Percentiles rank a stretch among this genome's conserved stretches.
These are phyloP conservation scores for Notolepis coatsorum DNA, from an alignment of 2,797 vertebrate genomes.

Conservation along the genomic window DNA sequence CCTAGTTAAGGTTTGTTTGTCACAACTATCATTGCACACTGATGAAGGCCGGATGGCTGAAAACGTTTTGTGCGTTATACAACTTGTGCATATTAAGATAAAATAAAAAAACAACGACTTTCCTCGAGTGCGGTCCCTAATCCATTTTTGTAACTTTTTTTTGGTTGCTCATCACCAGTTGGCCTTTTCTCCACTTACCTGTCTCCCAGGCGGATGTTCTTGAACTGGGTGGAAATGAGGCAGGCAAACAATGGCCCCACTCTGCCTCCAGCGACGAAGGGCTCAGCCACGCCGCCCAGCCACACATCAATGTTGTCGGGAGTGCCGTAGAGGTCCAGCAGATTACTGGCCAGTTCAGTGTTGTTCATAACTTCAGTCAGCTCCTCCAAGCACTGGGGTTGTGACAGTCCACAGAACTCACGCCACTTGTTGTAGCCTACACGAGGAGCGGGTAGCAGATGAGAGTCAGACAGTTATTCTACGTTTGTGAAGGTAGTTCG, in stretches of 20 bases:
- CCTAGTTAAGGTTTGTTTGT: no score
- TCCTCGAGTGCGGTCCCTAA: no score
- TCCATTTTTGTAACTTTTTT: no score
- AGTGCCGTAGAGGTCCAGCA: constrained; percentile 83
- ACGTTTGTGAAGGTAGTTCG: neutral
- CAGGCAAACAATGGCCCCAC: constrained; percentile 90
- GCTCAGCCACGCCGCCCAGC: constrained; percentile 86
- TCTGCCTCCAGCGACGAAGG: constrained; percentile 79
- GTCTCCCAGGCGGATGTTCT: constrained; percentile 85
- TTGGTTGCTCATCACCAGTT: no score
- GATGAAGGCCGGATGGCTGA: no score
- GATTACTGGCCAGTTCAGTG: constrained; percentile 60
- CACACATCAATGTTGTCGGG: constrained; percentile 89
- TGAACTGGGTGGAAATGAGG: constrained; percentile 87
- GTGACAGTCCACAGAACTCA: constrained; percentile 84
- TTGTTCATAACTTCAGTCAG: constrained; percentile 79
- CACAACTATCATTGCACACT: no score
- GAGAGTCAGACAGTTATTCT: neutral
- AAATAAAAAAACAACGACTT: no score
- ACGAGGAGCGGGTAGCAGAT: neutral
- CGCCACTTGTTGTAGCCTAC: constrained; percentile 91
- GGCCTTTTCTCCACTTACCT: constrained; percentile 64
- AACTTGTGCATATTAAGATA: no score
- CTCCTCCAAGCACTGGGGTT: constrained; percentile 69
- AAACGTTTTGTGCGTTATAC: no score